These are phyloP conservation scores for Chloromyia formosa DNA, from an alignment of 2,888 invertebrate genomes.

Conservation along the genomic window DNA sequence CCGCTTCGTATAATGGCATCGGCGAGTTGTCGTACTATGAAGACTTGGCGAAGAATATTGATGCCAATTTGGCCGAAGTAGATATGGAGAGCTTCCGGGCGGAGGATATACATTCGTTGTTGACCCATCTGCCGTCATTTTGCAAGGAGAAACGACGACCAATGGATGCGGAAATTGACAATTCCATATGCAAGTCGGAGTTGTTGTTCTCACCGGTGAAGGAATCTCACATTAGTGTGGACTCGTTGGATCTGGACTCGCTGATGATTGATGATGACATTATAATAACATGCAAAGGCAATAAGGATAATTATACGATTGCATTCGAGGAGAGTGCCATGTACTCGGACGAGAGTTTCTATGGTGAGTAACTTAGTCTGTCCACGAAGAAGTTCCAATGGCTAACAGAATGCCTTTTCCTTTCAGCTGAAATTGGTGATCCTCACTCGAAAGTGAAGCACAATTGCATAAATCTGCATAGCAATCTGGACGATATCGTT, in stretches of 20 bases:
- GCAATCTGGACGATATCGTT: conserved; percentile 63
- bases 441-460: conserved; percentile 58
- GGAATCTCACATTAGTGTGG: conserved; percentile 84
- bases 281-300: conserved; percentile 89
- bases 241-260: conserved; percentile 88
- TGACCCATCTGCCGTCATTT: conserved; percentile 80
- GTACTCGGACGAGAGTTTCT: conserved; percentile 86
- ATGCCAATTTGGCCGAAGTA: conserved; percentile 92
- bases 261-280: conserved; percentile 81
- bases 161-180: conserved; percentile 76
- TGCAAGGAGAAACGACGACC: conserved; percentile 68
- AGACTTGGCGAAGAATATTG: conserved; percentile 86
- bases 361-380: conserved; percentile 60
- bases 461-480: conserved; percentile 62
- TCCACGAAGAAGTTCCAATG: background rate
- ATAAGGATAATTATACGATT: conserved; percentile 94
- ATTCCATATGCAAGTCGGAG: conserved; percentile 92
- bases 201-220: conserved; percentile 89
- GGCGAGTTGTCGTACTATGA: conserved; percentile 79
- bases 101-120: conserved; percentile 87
- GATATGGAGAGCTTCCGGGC: conserved; percentile 95
- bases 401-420: conserved; percentile 59
- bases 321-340: conserved; percentile 91
- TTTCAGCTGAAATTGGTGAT: conserved; percentile 60
- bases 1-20: conserved; percentile 80